Base-by-base conservation (phyloP, 2,888 invertebrate species). In the Xylocampa areola region DNA sequence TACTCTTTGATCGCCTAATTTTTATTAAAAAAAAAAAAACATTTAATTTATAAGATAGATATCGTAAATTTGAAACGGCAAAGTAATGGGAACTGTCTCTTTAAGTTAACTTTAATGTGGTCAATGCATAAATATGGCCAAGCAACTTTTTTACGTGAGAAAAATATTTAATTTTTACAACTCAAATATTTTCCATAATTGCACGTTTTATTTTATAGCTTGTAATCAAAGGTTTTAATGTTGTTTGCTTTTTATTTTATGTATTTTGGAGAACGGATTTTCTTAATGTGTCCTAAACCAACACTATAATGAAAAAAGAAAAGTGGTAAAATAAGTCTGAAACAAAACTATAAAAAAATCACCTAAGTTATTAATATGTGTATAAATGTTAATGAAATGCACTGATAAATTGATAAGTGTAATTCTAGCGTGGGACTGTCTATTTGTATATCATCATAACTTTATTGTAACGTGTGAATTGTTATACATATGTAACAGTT, bases 101-200 rank as follows among this genome's bases (percentile, higher is more conserved):
- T 48, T 36, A 35, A 50, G 19, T 47, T 39, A 7, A 37, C 29
- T 5, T 62, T 36, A 13, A 36, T 49, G 49, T 68, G 66, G 71
- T 41, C 14, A 44, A 21, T 10, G 23, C 41, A 41, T 32, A 36
- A 53, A 40, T 47, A 17, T 16, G 11, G 29, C 19, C 23, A n/a
- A 11, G 40, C 7, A n/a, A 49, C 8, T 10, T 37, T 17, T 21
- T 39, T 45, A 59, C 64, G 73, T 64, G 68, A 73, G 52, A 48
- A 16, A 45, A 59, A 41, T 64, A 55, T 33, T 43, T 27, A 51
- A 29, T 37, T 51, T 45, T 57, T 44, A 40, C 35, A 37, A 63
- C 32, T 35, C 5, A 30, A 49, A 53, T 73, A 76, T 68, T 78
- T 74, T 68, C 41, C 66, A 55, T 67, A 70, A 65, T 65, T 49